These are phyloP conservation scores for Ceyx margarethae DNA, from an alignment of 2,113 vertebrate genomes.

Conservation along the genomic window DNA sequence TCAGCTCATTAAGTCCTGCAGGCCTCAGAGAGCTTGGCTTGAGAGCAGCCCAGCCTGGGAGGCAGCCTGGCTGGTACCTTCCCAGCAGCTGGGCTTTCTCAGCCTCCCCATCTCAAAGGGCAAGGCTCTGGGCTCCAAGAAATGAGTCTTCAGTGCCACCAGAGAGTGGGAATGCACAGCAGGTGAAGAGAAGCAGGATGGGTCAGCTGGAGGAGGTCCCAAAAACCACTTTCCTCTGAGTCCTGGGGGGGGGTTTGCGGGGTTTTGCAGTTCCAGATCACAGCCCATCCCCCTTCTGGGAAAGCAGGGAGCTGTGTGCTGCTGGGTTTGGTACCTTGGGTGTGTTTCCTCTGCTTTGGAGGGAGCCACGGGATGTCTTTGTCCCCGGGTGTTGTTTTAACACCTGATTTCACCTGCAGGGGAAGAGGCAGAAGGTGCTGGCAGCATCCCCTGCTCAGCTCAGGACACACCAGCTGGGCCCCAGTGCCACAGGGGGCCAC, in stretches of 20 bases:
- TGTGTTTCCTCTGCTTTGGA: neutral
- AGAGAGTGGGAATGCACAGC: neutral
- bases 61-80: neutral
- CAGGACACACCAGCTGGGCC: neutral
- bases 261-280: neutral
- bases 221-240: neutral
- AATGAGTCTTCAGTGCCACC: neutral
- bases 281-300: neutral
- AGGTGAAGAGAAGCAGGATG: neutral
- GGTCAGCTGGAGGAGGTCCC: neutral
- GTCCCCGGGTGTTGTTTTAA: neutral
- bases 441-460: rapidly evolving
- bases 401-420: neutral
- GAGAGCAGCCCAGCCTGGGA: neutral
- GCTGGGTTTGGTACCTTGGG: neutral
- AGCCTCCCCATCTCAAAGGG: neutral
- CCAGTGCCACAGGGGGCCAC: neutral
- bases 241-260: neutral
- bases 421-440: neutral
- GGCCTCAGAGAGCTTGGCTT: neutral
- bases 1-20: neutral
- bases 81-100: neutral
- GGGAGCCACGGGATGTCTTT: neutral
- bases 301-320: neutral
- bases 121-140: neutral